Percentiles rank a stretch among this genome's conserved stretches.
These are phyloP conservation scores for Hycleus phaleratus DNA, from an alignment of 1,140 invertebrate species.

Conservation along the genomic window DNA sequence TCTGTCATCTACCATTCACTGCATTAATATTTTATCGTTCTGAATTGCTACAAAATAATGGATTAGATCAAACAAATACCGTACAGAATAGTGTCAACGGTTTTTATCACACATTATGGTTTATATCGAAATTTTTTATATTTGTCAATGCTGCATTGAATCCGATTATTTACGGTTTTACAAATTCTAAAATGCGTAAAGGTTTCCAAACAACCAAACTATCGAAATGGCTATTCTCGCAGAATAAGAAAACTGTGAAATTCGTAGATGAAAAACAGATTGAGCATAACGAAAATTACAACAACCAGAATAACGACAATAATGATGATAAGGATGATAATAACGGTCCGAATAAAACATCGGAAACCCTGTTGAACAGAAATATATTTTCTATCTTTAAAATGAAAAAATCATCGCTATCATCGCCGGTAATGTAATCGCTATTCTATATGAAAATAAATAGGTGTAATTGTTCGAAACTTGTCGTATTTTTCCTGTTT, in stretches of 20 bases:
- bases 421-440: no score
- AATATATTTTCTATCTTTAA: conserved; percentile 8
- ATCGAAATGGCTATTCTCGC: conserved; percentile 7
- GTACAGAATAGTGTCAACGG: conserved; percentile 4
- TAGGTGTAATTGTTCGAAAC: no score
- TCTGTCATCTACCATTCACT: conserved; percentile 63
- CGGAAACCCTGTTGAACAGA: background rate
- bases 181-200: conserved; percentile 1
- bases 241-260: background rate
- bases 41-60: conserved; percentile 40
- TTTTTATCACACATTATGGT: conserved; percentile 4
- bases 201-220: conserved; percentile 6
- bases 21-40: conserved; percentile 54
- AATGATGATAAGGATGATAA: background rate
- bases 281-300: background rate
- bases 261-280: background rate
- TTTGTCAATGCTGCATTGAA: conserved; percentile 6
- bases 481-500: no score
- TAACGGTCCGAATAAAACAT: no score
- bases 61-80: background rate
- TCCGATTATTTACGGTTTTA: conserved; percentile 5
- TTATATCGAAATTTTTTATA: conserved; percentile 6
- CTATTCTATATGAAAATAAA: no score
- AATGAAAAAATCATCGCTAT: background rate
- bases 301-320: background rate